Conservation (phyloP, 23 tunicate species). For the Trididemnum nubilum region DNA sequence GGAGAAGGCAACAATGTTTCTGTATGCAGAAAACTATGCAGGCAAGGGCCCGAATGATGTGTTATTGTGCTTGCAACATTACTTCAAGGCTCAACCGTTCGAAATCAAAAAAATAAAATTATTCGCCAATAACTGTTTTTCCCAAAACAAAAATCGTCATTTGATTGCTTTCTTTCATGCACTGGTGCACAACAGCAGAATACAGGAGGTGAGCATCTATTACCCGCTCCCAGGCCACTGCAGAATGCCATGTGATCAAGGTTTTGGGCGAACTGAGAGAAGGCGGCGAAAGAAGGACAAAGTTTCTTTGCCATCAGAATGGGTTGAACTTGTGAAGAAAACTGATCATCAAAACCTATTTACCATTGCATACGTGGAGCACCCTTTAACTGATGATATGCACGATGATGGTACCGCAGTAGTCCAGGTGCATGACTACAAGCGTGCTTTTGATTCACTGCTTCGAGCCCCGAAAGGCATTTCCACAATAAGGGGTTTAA, state of each 20-base stretch:
- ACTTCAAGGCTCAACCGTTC: background rate
- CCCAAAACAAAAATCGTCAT: conserved; percentile 5
- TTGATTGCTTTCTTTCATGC: conserved; percentile 2
- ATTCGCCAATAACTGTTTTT: conserved; percentile 18
- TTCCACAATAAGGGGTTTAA: background rate
- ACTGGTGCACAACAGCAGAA: background rate
- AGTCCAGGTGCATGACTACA: background rate
- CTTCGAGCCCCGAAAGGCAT: background rate
- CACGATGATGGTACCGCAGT: background rate
- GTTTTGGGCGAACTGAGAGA: conserved; percentile 4
- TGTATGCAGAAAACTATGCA: conserved; percentile 24
- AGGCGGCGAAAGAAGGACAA: conserved; percentile 1
- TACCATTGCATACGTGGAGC: background rate
- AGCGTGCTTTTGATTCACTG: background rate
- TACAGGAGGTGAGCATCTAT: background rate
- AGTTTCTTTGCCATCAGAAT: conserved; percentile 8
- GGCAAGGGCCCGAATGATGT: conserved; percentile 19
- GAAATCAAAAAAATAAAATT: background rate
- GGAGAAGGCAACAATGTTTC: conserved; percentile 1
- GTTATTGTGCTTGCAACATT: background rate
- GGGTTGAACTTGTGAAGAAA: conserved; percentile 4
- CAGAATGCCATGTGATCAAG: conserved; percentile 11
- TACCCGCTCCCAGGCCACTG: conserved; percentile 15
- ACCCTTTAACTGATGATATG: conserved; percentile 9
- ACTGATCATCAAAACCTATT: conserved; percentile 8